Conservation (phyloP, 2,113 vertebrate genomes). For the Cyphomyrus discorhynchus region DNA sequence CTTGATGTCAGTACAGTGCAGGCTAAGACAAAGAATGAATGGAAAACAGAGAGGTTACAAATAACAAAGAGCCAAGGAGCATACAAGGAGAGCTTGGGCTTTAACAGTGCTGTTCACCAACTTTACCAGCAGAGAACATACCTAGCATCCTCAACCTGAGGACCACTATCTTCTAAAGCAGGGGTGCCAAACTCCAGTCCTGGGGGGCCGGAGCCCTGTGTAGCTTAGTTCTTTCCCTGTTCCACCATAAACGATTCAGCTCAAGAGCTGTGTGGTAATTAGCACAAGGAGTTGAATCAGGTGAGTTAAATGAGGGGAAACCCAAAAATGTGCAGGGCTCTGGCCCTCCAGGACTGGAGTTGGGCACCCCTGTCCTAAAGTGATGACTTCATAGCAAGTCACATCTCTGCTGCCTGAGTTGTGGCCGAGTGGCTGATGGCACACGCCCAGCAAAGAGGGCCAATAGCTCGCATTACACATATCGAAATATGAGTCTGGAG, state of each 20-base stretch:
- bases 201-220: no score
- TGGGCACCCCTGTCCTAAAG: background rate
- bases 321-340: no score
- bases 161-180: background rate
- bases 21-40: background rate
- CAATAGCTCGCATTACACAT: background rate
- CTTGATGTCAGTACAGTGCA: background rate
- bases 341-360: no score
- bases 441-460: background rate
- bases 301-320: no score
- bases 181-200: no score
- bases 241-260: no score
- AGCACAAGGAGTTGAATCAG: no score
- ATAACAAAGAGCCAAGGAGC: background rate
- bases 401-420: background rate
- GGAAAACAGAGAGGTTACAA: background rate
- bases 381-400: background rate
- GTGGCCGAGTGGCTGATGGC: background rate
- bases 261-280: no score
- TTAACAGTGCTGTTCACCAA: background rate
- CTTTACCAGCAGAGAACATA: background rate
- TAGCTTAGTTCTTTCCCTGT: no score
- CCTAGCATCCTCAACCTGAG: background rate
- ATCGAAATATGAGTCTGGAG: background rate
- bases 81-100: background rate